Evolutionary conservation across 2,888 invertebrate genomes (phyloP).

Genomic region (Dinocampus coccinellae): DNA sequence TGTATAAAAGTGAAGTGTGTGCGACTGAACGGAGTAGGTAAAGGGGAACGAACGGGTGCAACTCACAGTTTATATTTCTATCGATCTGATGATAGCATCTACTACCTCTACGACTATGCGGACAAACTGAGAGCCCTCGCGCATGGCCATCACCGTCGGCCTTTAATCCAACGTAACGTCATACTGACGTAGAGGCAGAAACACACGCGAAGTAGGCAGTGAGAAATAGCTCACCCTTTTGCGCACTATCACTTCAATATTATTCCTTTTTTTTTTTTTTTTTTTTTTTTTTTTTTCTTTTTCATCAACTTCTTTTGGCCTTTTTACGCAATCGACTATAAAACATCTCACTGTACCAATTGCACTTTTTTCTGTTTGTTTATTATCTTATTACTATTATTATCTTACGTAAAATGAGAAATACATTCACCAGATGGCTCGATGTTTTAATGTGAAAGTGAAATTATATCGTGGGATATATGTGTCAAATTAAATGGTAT

Average conservation of each 20-base stretch:
- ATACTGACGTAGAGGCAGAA: slow-evolving; percentile 44
- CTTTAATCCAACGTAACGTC: slow-evolving; percentile 61
- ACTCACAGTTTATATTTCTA: slow-evolving; percentile 56
- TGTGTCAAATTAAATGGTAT: not conserved
- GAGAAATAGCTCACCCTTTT: slow-evolving; percentile 44
- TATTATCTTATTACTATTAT: not conserved
- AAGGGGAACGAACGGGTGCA: slow-evolving; percentile 31
- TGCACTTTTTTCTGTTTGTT: not conserved
- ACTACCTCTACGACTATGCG: slow-evolving; percentile 15
- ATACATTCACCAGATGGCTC: not conserved
- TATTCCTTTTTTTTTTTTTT: too few relatives aligned
- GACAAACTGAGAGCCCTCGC: slow-evolving; percentile 44
- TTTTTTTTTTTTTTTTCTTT: too few relatives aligned
- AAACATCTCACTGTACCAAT: not conserved
- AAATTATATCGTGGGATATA: not conserved
- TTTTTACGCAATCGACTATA: not conserved
- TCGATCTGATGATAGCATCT: slow-evolving; percentile 59
- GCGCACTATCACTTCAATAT: slow-evolving; percentile 41
- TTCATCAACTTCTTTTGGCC: too few relatives aligned
- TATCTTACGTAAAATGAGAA: not conserved
- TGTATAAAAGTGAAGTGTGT: too few relatives aligned
- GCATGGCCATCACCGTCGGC: slow-evolving; percentile 60
- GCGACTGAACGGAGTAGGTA: too few relatives aligned
- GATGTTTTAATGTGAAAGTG: not conserved
- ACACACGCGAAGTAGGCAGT: not conserved